phyloP scores from a whole-genome alignment of 2,797 vertebrate genomes.

The Acestrorhynchus altus region DNA sequence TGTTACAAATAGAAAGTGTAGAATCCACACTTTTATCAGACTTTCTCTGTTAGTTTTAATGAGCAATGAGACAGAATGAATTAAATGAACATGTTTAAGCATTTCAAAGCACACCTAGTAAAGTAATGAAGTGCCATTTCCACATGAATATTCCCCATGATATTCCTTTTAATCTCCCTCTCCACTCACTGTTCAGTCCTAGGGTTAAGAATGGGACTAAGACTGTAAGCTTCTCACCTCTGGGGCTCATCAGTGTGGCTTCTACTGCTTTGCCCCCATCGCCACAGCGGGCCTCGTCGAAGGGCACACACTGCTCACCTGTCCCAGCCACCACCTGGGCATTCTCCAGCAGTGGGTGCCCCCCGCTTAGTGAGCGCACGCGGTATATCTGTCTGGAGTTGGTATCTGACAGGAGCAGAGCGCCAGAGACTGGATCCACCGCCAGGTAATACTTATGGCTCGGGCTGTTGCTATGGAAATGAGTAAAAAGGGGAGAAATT shows the following conservation, averaged over 20 bases:
- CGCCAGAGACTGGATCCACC: constrained; percentile 86
- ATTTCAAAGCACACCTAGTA: neutral
- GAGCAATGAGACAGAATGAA: neutral
- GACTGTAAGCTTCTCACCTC: constrained; percentile 74
- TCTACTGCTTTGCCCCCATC: constrained; percentile 89
- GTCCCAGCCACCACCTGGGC: constrained; percentile 87
- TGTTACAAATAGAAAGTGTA: too few relatives aligned
- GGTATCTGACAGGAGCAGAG: constrained; percentile 86
- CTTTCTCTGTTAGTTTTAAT: neutral
- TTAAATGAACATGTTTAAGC: neutral
- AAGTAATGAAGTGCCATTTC: neutral
- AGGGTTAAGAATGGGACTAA: neutral
- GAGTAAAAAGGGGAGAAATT: constrained; percentile 46
- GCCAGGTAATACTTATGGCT: constrained; percentile 91
- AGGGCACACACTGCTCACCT: constrained; percentile 88
- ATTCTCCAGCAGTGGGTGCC: constrained; percentile 81
- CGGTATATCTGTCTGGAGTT: constrained; percentile 87
- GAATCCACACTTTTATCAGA: neutral
- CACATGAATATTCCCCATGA: neutral
- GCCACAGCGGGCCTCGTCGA: constrained; percentile 86
- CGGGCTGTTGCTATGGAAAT: constrained; percentile 84
- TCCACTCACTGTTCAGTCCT: neutral
- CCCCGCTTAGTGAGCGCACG: constrained; percentile 80
- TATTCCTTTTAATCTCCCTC: neutral
- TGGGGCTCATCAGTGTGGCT: constrained; percentile 87